Percentiles rank a stretch among this genome's conserved stretches.
Conservation (phyloP, 1,140 invertebrate genomes). For the Drosophila guanche region DNA sequence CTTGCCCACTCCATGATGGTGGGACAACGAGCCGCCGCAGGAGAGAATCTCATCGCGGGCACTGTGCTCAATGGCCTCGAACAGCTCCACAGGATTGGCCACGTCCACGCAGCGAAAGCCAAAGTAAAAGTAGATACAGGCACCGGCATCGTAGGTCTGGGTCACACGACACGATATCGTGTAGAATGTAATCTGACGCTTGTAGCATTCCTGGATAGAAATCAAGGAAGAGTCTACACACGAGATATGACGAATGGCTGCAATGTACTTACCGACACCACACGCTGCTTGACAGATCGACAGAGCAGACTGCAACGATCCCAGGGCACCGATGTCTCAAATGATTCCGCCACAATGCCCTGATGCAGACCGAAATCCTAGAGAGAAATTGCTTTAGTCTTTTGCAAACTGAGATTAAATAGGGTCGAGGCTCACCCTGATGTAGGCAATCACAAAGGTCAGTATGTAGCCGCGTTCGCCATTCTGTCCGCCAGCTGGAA, state of each 20-base stretch:
- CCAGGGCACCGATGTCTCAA: slow-evolving; percentile 99
- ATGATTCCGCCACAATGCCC: slow-evolving; percentile 96
- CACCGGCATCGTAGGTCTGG: slow-evolving; percentile 97
- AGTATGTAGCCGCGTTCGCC: slow-evolving; percentile 97
- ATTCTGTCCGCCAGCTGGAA: slow-evolving; percentile 96
- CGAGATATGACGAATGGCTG: no score
- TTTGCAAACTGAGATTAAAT: no score
- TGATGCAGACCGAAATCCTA: slow-evolving; percentile 96
- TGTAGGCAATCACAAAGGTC: slow-evolving; percentile 99
- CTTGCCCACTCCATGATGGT: slow-evolving; percentile 99
- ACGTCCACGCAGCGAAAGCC: slow-evolving; percentile 92
- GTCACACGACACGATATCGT: slow-evolving; percentile 94
- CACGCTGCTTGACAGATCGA: slow-evolving; percentile 93
- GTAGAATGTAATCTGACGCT: slow-evolving; percentile 86
- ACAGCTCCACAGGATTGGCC: slow-evolving; percentile 90
- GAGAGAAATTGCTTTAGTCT: slow-evolving; percentile 9
- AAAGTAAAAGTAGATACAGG: slow-evolving; percentile 99
- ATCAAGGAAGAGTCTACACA: not conserved
- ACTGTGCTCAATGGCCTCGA: slow-evolving; percentile 92
- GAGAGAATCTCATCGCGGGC: slow-evolving; percentile 97
- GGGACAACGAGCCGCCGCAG: slow-evolving; percentile 95
- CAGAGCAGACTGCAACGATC: slow-evolving; percentile 93
- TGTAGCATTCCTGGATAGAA: slow-evolving; percentile 87
- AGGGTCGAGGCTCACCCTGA: slow-evolving; percentile 88
- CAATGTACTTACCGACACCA: slow-evolving; percentile 83